Evolutionary conservation across 2,888 invertebrate genomes (phyloP), one percentile per base, ranked within the genome.

Genomic region (Hyalella azteca): DNA sequence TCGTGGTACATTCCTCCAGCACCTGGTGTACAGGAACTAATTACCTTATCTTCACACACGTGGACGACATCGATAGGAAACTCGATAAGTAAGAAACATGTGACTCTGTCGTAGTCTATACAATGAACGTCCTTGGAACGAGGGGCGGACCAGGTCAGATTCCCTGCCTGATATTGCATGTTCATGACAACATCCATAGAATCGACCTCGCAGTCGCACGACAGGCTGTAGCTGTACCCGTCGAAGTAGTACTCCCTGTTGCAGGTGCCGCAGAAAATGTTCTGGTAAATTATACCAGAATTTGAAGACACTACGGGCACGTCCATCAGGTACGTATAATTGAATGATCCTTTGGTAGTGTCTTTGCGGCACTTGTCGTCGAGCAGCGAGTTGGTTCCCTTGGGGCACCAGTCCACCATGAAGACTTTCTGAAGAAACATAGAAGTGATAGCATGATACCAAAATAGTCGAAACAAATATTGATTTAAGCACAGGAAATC

Each of bases 191-290:
- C 1, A 5, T 15, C 2, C 32, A n/a, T 2, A 7, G 75, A 75
- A 4, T 75, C 45, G 5, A 75, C 22, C 19, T 75, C 75, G 5
- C 75, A 75, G 75, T 75, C 75, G 22, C 75, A 75, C 26, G 41
- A 75, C 15, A 75, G 36, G 22, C 45, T 75, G 75, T 41, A 75
- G 11, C n/a, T n/a, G 22, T 75, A 75, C 29, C 45, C 29, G 13
- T n/a, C 15, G 26, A 41, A 75, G 75, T 75, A 75, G n/a, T 75
- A 75, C 45, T 85, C 85, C 39, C 79, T 66, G 78, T 85, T 79
- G 73, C 85, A 85, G 13, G 13, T 60, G 15, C 84, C 85, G 59
- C 85, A 85, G 73, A 81, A 85, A 9, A 84, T 66, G 73, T 85
- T 85, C 7, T 66, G 39, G 75, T 85, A 85, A 7, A 81, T 81